These are phyloP conservation scores for Hypomecis atomaria DNA, from an alignment of 2,888 invertebrate genomes.

Conservation along the genomic window DNA sequence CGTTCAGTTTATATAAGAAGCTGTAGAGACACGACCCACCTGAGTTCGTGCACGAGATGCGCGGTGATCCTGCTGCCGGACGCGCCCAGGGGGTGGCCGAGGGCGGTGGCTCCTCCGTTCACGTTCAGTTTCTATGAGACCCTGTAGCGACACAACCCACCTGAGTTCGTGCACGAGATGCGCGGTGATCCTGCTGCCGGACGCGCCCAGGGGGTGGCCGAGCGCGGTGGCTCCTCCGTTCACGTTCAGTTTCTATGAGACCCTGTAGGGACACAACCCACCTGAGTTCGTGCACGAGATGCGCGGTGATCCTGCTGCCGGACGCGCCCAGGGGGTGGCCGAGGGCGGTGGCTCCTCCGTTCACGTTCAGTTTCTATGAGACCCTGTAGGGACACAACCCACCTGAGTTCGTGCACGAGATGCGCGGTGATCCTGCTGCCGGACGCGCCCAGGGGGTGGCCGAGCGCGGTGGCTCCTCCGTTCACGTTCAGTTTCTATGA, in stretches of 20 bases:
- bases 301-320: constrained; percentile 95
- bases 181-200: constrained; percentile 95
- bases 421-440: constrained; percentile 97
- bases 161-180: constrained; percentile 96
- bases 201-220: constrained; percentile 98
- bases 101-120: constrained; percentile 97
- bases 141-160: constrained; percentile 68
- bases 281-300: constrained; percentile 96
- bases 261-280: constrained; percentile 54
- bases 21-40: constrained; percentile 73
- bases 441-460: constrained; percentile 98
- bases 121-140: constrained; percentile 91
- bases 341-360: constrained; percentile 98
- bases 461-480: constrained; percentile 98
- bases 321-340: constrained; percentile 99
- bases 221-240: constrained; percentile 98
- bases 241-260: constrained; percentile 91
- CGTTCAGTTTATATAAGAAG: constrained; percentile 89
- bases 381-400: too few relatives aligned
- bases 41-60: constrained; percentile 95
- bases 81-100: constrained; percentile 99
- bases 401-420: constrained; percentile 96
- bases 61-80: constrained; percentile 96
- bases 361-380: constrained; percentile 92
- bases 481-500: constrained; percentile 96